Evolutionary conservation across 2,888 invertebrate genomes (phyloP).

Genomic region (Ischnus inquisitorius): DNA sequence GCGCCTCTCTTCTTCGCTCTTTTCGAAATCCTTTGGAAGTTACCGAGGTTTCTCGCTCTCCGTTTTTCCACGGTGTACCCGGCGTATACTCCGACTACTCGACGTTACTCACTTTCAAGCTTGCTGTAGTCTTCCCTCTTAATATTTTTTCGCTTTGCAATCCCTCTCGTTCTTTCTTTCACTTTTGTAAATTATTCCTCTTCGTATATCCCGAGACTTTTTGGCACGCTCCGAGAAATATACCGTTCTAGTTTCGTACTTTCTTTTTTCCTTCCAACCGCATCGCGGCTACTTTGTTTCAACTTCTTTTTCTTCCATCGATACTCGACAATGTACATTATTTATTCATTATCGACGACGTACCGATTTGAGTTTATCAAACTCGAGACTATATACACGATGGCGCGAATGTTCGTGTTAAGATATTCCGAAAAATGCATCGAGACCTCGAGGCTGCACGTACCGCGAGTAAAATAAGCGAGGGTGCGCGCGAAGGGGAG

Average conservation of each 20-base stretch:
- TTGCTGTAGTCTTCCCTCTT: constrained; percentile 53
- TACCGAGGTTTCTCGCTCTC: constrained; percentile 50
- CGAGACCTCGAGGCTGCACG: constrained; percentile 33
- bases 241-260: neutral
- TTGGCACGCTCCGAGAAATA: neutral
- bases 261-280: neutral
- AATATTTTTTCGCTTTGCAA: constrained; percentile 49
- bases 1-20: constrained; percentile 29
- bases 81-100: constrained; percentile 62
- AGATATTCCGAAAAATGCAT: constrained; percentile 54
- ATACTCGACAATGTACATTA: neutral
- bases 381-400: neutral
- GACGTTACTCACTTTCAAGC: constrained; percentile 68
- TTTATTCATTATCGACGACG: neutral
- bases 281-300: neutral
- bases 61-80: constrained; percentile 1
- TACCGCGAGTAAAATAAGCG: constrained; percentile 33
- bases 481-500: neutral
- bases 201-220: constrained; percentile 7
- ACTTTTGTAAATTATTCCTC: constrained; percentile 57
- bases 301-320: neutral
- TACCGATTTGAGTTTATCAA: neutral
- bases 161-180: constrained; percentile 50
- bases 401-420: constrained; percentile 7
- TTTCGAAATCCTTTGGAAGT: constrained; percentile 46